Percentiles rank a stretch among this genome's conserved stretches.
These are phyloP conservation scores for Reticulitermes lucifugus DNA, from an alignment of 2,888 invertebrate species.

Conservation along the genomic window DNA sequence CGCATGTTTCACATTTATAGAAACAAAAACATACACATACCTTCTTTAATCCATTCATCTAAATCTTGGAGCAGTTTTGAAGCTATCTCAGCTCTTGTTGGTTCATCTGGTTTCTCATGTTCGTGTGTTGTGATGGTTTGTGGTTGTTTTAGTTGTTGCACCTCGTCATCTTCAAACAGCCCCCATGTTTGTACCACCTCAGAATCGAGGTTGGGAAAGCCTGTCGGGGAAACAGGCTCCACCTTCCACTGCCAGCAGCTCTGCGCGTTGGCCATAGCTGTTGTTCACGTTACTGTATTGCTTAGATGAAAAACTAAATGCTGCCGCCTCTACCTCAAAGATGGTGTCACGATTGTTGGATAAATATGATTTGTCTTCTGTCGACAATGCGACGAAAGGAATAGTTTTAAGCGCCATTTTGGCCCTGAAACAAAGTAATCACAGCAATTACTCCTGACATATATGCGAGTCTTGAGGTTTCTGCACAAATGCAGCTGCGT, in stretches of 20 bases:
- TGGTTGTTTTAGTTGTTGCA: slow-evolving; percentile 58
- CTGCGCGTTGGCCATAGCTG: slow-evolving; percentile 24
- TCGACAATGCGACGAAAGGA: slow-evolving; percentile 74
- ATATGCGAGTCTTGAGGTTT: no score
- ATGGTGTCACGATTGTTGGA: slow-evolving; percentile 54
- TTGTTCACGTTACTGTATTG: slow-evolving; percentile 52
- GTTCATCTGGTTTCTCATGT: slow-evolving; percentile 55
- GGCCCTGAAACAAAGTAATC: slow-evolving; percentile 74
- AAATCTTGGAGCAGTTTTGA: slow-evolving; percentile 75
- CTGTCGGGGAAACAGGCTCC: slow-evolving; percentile 67
- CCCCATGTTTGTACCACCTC: slow-evolving; percentile 57
- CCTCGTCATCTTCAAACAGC: slow-evolving; percentile 59
- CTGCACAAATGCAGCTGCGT: no score
- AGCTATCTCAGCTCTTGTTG: slow-evolving; percentile 70
- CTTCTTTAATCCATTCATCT: slow-evolving; percentile 77
- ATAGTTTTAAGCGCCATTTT: slow-evolving; percentile 79
- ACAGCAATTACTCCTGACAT: neutral
- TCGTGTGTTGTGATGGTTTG: slow-evolving; percentile 55
- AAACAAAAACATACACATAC: slow-evolving; percentile 59
- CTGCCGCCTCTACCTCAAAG: slow-evolving; percentile 13
- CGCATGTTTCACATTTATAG: no score
- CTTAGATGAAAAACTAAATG: neutral
- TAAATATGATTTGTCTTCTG: slow-evolving; percentile 67
- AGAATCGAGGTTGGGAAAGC: slow-evolving; percentile 61
- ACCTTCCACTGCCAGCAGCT: slow-evolving; percentile 65